These are phyloP conservation scores for Tiphia femorata DNA, from an alignment of 2,888 invertebrate species.

Conservation along the genomic window DNA sequence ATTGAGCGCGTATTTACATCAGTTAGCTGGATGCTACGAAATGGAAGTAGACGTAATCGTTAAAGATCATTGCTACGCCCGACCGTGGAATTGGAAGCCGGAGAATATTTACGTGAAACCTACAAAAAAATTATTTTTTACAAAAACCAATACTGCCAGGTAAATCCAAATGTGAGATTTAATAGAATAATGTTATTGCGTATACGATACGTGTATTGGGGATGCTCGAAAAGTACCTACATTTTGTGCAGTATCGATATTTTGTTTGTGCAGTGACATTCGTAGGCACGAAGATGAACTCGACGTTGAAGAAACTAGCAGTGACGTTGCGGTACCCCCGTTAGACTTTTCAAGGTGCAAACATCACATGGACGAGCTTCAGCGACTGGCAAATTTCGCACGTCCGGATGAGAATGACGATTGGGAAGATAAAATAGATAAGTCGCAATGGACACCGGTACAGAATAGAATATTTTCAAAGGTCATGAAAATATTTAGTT, in stretches of 20 bases:
- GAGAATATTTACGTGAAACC: conserved; percentile 76
- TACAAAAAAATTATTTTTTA: conserved; percentile 71
- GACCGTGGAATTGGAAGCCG: conserved; percentile 78
- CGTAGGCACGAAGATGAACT: conserved; percentile 56
- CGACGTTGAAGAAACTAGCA: conserved; percentile 68
- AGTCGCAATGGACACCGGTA: conserved; percentile 73
- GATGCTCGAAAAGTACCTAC: background rate
- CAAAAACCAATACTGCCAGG: conserved; percentile 34
- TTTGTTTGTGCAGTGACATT: conserved; percentile 32
- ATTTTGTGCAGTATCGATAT: background rate
- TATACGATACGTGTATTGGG: too few relatives aligned
- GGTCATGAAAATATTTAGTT: conserved; percentile 76
- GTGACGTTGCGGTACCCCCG: conserved; percentile 68
- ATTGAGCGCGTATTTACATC: conserved; percentile 62
- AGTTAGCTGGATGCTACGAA: conserved; percentile 62
- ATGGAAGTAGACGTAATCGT: conserved; percentile 67
- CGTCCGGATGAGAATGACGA: conserved; percentile 74
- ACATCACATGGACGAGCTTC: conserved; percentile 80
- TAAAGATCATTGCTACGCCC: conserved; percentile 81
- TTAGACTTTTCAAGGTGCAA: conserved; percentile 75
- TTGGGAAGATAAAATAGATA: conserved; percentile 79
- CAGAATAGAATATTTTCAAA: conserved; percentile 78
- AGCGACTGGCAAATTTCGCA: conserved; percentile 75
- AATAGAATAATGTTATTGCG: background rate
- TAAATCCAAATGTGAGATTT: conserved; percentile 14